Conservation (phyloP, 2,888 invertebrate genomes). For the Tiphia femorata region DNA sequence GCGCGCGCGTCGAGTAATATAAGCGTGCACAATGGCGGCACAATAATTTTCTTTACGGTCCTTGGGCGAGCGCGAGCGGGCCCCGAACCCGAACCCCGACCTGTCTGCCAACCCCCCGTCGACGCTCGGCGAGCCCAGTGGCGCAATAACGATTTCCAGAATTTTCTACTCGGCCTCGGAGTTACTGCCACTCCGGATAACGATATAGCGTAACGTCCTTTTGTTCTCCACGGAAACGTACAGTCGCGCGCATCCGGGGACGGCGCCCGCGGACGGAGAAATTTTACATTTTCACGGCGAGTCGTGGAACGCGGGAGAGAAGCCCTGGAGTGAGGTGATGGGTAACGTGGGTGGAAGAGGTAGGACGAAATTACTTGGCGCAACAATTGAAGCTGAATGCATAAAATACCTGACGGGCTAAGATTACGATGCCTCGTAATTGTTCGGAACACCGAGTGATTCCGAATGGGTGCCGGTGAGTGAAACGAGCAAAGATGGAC, state of each 20-base stretch:
- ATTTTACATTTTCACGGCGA: background rate
- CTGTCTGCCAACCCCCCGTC: too few species aligned
- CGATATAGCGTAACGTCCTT: conserved; percentile 10
- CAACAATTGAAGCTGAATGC: background rate
- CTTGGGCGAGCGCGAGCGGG: background rate
- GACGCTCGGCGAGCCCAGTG: too few species aligned
- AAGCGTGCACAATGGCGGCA: background rate
- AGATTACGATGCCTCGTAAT: too few species aligned
- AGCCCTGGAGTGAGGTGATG: background rate
- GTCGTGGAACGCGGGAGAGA: too few species aligned
- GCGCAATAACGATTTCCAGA: conserved; percentile 12
- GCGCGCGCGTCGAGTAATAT: conserved; percentile 1
- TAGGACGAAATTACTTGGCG: background rate
- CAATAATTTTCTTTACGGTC: conserved; percentile 8
- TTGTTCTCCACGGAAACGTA: conserved; percentile 7
- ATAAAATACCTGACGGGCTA: too few species aligned
- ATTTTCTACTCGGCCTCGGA: conserved; percentile 2
- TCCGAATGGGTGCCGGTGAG: too few species aligned
- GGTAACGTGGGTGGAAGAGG: background rate
- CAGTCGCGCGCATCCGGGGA: too few species aligned
- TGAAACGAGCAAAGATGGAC: too few species aligned
- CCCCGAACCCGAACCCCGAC: too few species aligned
- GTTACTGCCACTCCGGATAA: conserved; percentile 8
- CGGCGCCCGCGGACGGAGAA: background rate
- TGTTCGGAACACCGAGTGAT: too few species aligned